Evolutionary conservation across 2,888 invertebrate genomes (phyloP).

Genomic region (Amphipyra tragopoginis): DNA sequence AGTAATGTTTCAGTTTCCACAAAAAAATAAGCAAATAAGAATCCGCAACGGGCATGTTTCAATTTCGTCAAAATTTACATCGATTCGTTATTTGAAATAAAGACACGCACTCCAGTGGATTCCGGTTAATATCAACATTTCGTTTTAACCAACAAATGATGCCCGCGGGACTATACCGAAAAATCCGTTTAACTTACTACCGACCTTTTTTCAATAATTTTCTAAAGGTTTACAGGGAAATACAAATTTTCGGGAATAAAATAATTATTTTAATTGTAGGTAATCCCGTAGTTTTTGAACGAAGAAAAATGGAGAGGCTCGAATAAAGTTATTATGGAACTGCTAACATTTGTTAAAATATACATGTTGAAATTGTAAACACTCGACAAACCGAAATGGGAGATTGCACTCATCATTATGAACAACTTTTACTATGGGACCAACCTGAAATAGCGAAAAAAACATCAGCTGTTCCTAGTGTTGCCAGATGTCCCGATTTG

Average conservation of each 20-base stretch:
- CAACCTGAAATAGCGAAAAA: no score
- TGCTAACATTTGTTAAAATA: no score
- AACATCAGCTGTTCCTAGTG: no score
- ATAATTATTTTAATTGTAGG: constrained; percentile 7
- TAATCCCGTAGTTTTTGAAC: neutral
- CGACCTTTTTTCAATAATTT: constrained; percentile 43
- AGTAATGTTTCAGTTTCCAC: constrained; percentile 16
- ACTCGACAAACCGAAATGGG: no score
- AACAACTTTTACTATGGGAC: no score
- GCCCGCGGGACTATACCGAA: constrained; percentile 35
- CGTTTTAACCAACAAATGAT: constrained; percentile 39
- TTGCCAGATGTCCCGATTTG: no score
- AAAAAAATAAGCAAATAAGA: constrained; percentile 14
- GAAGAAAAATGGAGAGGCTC: neutral
- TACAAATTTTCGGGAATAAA: constrained; percentile 19
- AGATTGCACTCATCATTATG: no score
- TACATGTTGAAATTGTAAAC: no score
- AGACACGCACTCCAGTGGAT: constrained; percentile 20
- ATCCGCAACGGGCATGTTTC: constrained; percentile 9
- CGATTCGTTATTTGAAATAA: constrained; percentile 10
- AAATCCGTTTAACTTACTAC: constrained; percentile 43
- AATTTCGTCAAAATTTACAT: constrained; percentile 26
- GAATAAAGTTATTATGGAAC: no score
- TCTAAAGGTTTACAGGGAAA: constrained; percentile 29
- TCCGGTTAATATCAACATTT: constrained; percentile 44